phyloP scores from a whole-genome alignment of 2,888 invertebrate species.

The Eristalinus aeneus region DNA sequence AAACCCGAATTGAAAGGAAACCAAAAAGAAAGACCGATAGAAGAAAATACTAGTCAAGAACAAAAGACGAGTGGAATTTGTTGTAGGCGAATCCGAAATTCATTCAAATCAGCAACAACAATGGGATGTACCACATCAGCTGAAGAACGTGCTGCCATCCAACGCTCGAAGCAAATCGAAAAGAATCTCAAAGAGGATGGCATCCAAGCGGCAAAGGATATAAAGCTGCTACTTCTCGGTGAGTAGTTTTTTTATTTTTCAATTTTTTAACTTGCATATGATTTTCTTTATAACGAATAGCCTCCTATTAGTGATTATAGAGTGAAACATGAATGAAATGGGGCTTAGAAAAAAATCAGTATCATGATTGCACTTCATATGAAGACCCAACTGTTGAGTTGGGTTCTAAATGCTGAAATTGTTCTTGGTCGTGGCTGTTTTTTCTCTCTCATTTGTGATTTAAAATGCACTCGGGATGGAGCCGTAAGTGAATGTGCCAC shows the following conservation, averaged over 20 bases:
- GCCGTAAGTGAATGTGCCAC: background rate
- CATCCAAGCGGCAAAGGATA: constrained; percentile 98
- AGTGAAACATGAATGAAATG: background rate
- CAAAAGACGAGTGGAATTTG: constrained; percentile 53
- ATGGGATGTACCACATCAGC: constrained; percentile 99
- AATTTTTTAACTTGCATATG: background rate
- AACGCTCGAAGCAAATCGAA: constrained; percentile 98
- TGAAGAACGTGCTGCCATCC: constrained; percentile 98
- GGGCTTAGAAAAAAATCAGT: background rate
- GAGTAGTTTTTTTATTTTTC: constrained; percentile 78
- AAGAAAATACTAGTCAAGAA: constrained; percentile 10
- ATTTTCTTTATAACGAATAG: background rate
- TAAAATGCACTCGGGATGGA: background rate
- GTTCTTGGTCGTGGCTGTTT: background rate
- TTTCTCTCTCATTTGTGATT: too few relatives aligned
- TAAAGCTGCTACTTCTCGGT: constrained; percentile 98
- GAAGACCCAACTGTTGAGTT: background rate
- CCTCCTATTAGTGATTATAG: background rate
- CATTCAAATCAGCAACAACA: constrained; percentile 73
- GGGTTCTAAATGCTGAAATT: background rate
- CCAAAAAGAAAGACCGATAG: constrained; percentile 1
- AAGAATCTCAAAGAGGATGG: constrained; percentile 99
- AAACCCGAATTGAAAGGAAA: constrained; percentile 4
- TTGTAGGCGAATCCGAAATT: constrained; percentile 13
- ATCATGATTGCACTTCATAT: background rate